Evolutionary conservation across 2,797 vertebrate genomes (phyloP), one percentile per base, ranked within the genome.

Genomic region (Paratrypauchen microcephalus): DNA sequence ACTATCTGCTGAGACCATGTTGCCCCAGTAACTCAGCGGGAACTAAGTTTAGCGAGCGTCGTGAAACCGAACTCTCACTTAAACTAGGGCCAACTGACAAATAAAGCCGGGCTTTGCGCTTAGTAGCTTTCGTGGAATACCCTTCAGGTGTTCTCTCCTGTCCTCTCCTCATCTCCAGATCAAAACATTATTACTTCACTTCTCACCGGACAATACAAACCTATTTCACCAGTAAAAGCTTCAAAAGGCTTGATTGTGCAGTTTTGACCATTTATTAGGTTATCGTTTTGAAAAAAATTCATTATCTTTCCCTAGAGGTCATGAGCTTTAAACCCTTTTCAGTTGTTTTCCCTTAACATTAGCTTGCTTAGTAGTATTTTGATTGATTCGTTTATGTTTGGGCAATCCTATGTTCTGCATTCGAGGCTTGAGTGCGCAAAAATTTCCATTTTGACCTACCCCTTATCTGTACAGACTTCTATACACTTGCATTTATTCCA

Each of bases 81-180:
- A n/a, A n/a, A n/a, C n/a, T n/a, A n/a, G n/a, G n/a, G n/a, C n/a
- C n/a, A n/a, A n/a, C n/a, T n/a, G n/a, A n/a, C n/a, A n/a, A n/a
- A n/a, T n/a, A n/a, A n/a, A n/a, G n/a, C n/a, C n/a, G n/a, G n/a
- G n/a, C n/a, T n/a, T n/a, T n/a, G n/a, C n/a, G n/a, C n/a, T n/a
- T n/a, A n/a, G n/a, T n/a, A n/a, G n/a, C n/a, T n/a, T n/a, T n/a
- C n/a, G n/a, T n/a, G n/a, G n/a, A n/a, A n/a, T n/a, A n/a, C n/a
- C n/a, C n/a, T n/a, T n/a, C 67, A 69, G 68, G 47, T 67, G 30
- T 47, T 63, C 61, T 63, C 39, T 63, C 47, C 61, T 64, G 61
- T 48, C 41, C 41, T 64, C 39, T 64, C 60, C 36, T 62, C n/a
- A 45, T 62, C 32, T 62, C 23, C 39, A 48, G 62, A 64, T 64